Evolutionary conservation across 2,797 vertebrate species (phyloP), one percentile per base, ranked within the genome.

Genomic region (Strix occidentalis): DNA sequence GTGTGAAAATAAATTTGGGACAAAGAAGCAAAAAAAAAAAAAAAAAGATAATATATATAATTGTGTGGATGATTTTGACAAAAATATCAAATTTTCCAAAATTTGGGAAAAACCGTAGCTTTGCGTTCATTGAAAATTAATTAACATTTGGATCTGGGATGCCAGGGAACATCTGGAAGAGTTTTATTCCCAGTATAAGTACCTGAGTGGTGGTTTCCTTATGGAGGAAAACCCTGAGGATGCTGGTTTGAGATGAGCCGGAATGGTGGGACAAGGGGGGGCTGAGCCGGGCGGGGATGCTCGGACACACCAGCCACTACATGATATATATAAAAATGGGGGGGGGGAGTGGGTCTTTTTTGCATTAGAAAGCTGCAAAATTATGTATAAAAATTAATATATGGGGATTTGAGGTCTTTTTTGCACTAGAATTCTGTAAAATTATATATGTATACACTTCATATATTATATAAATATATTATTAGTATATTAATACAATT

Each of bases 91-190:
- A 20, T 10, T 57, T 57, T 33, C 25, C 3, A 4, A 16, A 8
- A 16, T 26, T 8, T 14, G 2, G 11, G 28, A 6, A 7, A n/a
- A 90, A n/a, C 4, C 2, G 3, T 6, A 0, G 10, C 5, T 54
- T 71, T 20, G 4, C 4, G 2, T 11, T 13, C 16, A 5, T 21
- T 1, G 2, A 24, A 46, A 48, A 41, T 4, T 0, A 12, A 20
- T 9, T 3, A 11, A 18, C 6, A 6, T 12, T 10, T 48, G 64
- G 46, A 41, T 19, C 17, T 28, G 46, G 41, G n/a, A 5, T 28
- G 41, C 3, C 46, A 31, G 45, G n/a, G 31, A 60, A 11, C 10
- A 26, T 11, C 60, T 10, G 35, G 39, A 37, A n/a, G 19, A 7
- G 23, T 11, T 84, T 84, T 13, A 6, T 24, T 46, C 3, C 50